Conservation (phyloP, 2,797 vertebrate genomes). For the Tauraco hartlaubi region DNA sequence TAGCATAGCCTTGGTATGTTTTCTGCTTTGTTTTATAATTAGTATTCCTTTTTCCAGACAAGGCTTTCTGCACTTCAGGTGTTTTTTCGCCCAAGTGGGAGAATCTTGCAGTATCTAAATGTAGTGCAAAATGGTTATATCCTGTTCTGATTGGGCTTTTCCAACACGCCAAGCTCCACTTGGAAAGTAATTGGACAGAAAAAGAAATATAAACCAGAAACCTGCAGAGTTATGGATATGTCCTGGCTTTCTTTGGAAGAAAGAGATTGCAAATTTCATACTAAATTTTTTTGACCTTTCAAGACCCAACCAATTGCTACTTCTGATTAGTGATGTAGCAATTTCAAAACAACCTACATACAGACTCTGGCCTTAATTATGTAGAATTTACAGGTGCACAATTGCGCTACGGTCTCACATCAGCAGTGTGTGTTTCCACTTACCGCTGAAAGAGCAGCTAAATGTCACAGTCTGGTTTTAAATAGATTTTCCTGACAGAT, state of each 20-base stretch:
- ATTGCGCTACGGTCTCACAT: neutral
- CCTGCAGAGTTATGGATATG: neutral
- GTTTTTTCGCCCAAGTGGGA: neutral
- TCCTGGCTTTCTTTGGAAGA: neutral
- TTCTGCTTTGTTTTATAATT: neutral
- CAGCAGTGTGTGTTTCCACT: neutral
- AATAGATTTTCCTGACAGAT: constrained; percentile 32
- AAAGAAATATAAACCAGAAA: neutral
- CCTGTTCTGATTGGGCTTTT: neutral
- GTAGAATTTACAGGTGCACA: neutral
- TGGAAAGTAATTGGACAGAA: neutral
- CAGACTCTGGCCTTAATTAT: neutral
- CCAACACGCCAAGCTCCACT: neutral
- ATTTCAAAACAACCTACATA: neutral
- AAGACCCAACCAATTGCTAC: neutral
- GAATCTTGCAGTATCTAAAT: neutral
- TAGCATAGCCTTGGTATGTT: neutral
- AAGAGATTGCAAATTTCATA: neutral
- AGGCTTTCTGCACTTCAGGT: neutral
- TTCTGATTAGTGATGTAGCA: neutral
- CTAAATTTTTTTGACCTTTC: neutral
- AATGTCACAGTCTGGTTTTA: constrained; percentile 6
- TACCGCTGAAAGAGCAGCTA: neutral
- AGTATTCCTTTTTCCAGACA: neutral
- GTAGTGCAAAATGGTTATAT: neutral